phyloP scores from a whole-genome alignment of 2,113 vertebrate species.

The Andinoacara biseriatus region DNA sequence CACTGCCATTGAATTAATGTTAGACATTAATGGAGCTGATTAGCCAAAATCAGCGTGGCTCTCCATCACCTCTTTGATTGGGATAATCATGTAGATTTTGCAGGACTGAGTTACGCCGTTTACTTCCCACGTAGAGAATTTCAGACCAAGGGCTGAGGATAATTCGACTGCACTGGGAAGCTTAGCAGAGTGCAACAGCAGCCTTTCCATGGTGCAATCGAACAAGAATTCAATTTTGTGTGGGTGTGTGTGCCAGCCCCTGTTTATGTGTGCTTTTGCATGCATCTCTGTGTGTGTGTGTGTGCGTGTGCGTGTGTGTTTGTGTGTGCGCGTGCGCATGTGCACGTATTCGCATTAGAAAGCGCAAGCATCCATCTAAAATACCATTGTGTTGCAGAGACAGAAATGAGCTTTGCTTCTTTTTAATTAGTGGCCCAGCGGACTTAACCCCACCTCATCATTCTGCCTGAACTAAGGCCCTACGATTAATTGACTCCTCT shows the following conservation, averaged over 20 bases:
- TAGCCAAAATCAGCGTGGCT: constrained; percentile 32
- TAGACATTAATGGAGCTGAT: constrained; percentile 55
- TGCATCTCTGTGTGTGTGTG: not conserved
- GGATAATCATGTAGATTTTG: constrained; percentile 47
- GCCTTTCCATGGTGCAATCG: constrained; percentile 17
- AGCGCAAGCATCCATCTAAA: constrained; percentile 47
- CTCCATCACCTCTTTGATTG: constrained; percentile 52
- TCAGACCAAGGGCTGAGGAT: not conserved
- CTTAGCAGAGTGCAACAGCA: constrained; percentile 3
- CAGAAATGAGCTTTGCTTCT: constrained; percentile 63
- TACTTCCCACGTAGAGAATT: constrained; percentile 12
- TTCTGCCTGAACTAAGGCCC: constrained; percentile 64
- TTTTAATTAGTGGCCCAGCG: constrained; percentile 79
- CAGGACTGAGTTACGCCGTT: constrained; percentile 8
- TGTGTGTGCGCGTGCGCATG: not conserved
- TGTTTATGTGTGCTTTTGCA: constrained; percentile 5
- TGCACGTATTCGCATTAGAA: not conserved
- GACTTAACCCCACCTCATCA: constrained; percentile 77
- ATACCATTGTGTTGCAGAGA: constrained; percentile 34
- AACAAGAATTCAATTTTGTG: constrained; percentile 29
- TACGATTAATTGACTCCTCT: constrained; percentile 77
- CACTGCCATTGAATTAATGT: constrained; percentile 61
- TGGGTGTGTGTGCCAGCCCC: not conserved
- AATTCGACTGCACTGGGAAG: not conserved
- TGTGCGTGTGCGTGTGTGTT: not conserved